Evolutionary conservation across 2,797 vertebrate genomes (phyloP).

Genomic region (Sebastiscus tertius): DNA sequence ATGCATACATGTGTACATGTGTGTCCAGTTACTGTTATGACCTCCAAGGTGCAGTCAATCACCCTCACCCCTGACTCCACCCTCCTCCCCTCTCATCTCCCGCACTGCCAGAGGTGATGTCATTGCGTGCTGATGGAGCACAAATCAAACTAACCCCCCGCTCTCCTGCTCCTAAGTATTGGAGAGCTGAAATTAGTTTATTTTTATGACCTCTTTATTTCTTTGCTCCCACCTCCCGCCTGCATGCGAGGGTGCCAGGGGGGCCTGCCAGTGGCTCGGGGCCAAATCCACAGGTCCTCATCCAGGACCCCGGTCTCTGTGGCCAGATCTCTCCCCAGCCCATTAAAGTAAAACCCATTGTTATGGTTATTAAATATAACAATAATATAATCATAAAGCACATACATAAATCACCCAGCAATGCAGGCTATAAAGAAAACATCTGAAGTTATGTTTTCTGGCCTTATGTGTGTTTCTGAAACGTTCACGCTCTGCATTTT

Average conservation of each 20-base stretch:
- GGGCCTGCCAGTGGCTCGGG: slow-evolving; percentile 36
- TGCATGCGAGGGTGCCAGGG: slow-evolving; percentile 51
- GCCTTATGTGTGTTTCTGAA: slow-evolving; percentile 29
- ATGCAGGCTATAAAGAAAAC: slow-evolving; percentile 41
- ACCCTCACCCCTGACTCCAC: slow-evolving; percentile 51
- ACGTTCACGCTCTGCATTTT: slow-evolving; percentile 11
- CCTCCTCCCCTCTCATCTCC: slow-evolving; percentile 56
- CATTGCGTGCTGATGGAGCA: slow-evolving; percentile 70
- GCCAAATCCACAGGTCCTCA: slow-evolving; percentile 60
- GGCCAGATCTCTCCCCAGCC: slow-evolving; percentile 57
- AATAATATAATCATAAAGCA: slow-evolving; percentile 70
- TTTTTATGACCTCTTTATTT: slow-evolving; percentile 82
- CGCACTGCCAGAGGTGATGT: slow-evolving; percentile 76
- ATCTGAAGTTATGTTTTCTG: slow-evolving; percentile 49
- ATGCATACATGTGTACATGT: slow-evolving; percentile 45
- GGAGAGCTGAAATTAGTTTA: slow-evolving; percentile 77
- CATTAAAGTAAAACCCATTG: slow-evolving; percentile 68
- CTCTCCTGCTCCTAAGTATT: slow-evolving; percentile 54
- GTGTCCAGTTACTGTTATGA: slow-evolving; percentile 63
- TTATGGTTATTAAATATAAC: slow-evolving; percentile 80
- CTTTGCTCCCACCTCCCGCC: slow-evolving; percentile 68
- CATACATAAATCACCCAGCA: slow-evolving; percentile 63
- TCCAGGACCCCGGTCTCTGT: slow-evolving; percentile 23
- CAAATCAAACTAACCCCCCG: slow-evolving; percentile 76
- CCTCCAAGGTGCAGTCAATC: slow-evolving; percentile 65